Evolutionary conservation across 2,113 vertebrate species (phyloP).

Genomic region (Thomomys bottae): DNA sequence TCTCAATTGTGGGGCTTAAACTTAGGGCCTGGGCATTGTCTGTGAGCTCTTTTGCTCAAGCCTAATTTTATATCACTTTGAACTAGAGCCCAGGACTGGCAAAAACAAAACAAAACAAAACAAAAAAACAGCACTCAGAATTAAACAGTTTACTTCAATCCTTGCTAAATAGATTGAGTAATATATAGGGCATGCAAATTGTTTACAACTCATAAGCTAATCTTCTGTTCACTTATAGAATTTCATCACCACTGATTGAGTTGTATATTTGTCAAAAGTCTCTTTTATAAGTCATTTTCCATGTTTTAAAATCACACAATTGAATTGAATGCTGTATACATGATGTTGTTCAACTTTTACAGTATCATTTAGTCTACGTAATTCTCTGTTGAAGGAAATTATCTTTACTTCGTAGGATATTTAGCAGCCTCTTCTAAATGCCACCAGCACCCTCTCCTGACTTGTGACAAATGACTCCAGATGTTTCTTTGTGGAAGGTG

Average conservation of each 20-base stretch:
- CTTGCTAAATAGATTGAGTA: neutral
- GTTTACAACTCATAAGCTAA: neutral
- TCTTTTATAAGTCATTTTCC: neutral
- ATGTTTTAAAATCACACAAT: conserved; percentile 32
- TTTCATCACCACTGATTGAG: neutral
- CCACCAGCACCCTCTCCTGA: neutral
- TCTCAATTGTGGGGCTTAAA: no score
- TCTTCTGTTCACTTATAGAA: neutral
- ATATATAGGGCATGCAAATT: neutral
- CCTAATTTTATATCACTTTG: no score
- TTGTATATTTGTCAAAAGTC: neutral
- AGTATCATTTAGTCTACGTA: neutral
- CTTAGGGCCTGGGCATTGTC: no score
- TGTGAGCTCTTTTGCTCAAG: no score
- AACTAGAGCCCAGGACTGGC: no score
- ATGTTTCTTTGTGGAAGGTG: neutral
- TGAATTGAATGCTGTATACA: neutral
- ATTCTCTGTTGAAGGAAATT: neutral
- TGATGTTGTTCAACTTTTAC: neutral
- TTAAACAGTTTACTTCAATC: neutral
- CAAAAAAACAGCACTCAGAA: conserved; percentile 2
- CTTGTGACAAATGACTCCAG: neutral
- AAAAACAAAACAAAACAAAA: conserved; percentile 42
- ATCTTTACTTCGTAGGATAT: neutral
- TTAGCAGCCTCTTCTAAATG: neutral